These are phyloP conservation scores for Ophion costatus DNA, from an alignment of 2,888 invertebrate species.

Conservation along the genomic window DNA sequence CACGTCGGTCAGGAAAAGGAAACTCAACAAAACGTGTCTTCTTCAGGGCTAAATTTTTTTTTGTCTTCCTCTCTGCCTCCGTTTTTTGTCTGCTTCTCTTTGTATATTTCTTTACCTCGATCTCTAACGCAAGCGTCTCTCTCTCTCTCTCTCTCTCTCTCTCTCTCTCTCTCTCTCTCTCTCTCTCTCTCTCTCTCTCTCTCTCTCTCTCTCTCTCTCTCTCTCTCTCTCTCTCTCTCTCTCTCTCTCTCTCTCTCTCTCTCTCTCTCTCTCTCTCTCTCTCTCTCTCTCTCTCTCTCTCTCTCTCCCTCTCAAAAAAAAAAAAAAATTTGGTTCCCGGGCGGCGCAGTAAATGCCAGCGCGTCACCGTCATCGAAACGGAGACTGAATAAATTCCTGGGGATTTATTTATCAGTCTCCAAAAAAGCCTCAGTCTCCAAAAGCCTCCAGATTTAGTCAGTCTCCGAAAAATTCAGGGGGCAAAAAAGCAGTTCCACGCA, in stretches of 20 bases:
- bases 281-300: not conserved
- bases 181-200: not conserved
- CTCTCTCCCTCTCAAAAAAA: not conserved
- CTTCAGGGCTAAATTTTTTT: conserved; percentile 25
- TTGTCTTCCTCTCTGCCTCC: not conserved
- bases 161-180: conserved; percentile 2
- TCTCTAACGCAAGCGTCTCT: conserved; percentile 9
- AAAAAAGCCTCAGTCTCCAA: too few species aligned
- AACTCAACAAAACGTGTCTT: conserved; percentile 61
- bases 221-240: not conserved
- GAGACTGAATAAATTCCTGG: not conserved
- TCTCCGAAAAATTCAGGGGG: too few species aligned
- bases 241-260: not conserved
- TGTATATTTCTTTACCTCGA: conserved; percentile 18
- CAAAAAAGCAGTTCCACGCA: not conserved
- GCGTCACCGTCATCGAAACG: not conserved
- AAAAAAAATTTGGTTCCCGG: not conserved
- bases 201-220: conserved; percentile 6
- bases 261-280: not conserved
- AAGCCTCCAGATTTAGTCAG: too few species aligned
- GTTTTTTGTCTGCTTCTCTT: conserved; percentile 1
- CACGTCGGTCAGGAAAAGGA: conserved; percentile 48
- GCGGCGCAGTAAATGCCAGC: not conserved
- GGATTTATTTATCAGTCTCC: too few species aligned
- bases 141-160: conserved; percentile 30